Percentiles rank a stretch among this genome's conserved stretches.
These are phyloP conservation scores for Podarcis muralis DNA, from an alignment of 2,113 vertebrate species.

Conservation along the genomic window DNA sequence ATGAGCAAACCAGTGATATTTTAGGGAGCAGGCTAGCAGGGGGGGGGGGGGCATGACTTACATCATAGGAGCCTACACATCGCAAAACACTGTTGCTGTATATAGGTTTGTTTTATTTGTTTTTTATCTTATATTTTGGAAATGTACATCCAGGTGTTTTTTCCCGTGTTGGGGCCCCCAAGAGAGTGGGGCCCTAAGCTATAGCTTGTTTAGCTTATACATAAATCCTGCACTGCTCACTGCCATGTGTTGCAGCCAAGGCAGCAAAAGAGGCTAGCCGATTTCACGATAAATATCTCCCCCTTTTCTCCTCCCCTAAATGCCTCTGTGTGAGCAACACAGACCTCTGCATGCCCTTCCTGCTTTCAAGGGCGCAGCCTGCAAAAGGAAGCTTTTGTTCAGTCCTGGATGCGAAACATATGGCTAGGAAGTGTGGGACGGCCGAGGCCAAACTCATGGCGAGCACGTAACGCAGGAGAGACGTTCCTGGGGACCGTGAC, in stretches of 20 bases:
- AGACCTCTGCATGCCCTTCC: constrained; percentile 1
- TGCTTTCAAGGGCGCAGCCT: constrained; percentile 12
- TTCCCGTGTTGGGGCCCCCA: too few species aligned
- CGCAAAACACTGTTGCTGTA: too few species aligned
- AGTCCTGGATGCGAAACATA: neutral
- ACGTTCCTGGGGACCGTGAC: neutral
- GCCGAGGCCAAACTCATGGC: neutral
- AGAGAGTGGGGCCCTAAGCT: too few species aligned
- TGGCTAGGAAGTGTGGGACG: neutral
- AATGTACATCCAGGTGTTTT: too few species aligned
- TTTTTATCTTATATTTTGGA: too few species aligned
- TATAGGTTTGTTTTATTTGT: too few species aligned
- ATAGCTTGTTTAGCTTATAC: too few species aligned
- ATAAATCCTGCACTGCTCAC: too few species aligned
- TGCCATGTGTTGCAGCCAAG: neutral
- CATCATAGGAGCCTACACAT: too few species aligned
- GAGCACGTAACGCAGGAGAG: neutral
- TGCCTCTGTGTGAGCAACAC: accelerated
- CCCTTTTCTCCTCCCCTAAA: neutral
- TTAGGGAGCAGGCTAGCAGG: too few species aligned
- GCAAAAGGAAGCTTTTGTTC: neutral
- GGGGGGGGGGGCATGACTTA: accelerated
- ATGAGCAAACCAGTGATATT: too few species aligned
- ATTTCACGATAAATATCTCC: neutral
- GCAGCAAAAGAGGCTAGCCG: neutral